Percentiles rank a stretch among this genome's conserved stretches.
These are phyloP conservation scores for Zaprionus lineosus DNA, from an alignment of 2,888 invertebrate genomes.

Conservation along the genomic window DNA sequence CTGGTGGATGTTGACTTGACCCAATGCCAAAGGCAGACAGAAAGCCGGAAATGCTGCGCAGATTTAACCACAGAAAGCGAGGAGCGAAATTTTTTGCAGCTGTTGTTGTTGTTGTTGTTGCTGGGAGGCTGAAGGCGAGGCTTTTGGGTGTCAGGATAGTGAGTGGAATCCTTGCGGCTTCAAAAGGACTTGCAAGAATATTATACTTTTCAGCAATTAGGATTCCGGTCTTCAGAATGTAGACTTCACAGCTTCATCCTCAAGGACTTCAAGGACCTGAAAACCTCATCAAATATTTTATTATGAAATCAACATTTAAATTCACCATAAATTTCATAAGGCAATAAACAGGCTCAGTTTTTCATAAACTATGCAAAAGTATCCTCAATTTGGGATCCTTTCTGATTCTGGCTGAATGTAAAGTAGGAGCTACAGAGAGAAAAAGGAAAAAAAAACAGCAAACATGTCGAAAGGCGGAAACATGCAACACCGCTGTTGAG, in stretches of 20 bases:
- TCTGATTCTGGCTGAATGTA: too few relatives aligned
- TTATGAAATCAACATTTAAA: background rate
- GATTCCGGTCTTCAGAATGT: background rate
- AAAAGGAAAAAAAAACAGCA: too few relatives aligned
- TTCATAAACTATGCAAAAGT: slow-evolving; percentile 46
- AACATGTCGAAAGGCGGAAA: slow-evolving; percentile 41
- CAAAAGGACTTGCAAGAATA: slow-evolving; percentile 55
- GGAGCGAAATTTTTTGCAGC: slow-evolving; percentile 33
- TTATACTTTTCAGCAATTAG: slow-evolving; percentile 27
- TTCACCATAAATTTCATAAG: slow-evolving; percentile 28
- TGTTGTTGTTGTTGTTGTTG: slow-evolving; percentile 24
- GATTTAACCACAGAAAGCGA: slow-evolving; percentile 11
- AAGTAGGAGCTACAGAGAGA: too few relatives aligned
- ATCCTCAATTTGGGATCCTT: slow-evolving; percentile 3
- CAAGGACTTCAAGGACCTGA: too few relatives aligned
- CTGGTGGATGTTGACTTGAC: too few relatives aligned
- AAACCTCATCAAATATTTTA: background rate
- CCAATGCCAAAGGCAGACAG: slow-evolving; percentile 37
- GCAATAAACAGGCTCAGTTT: slow-evolving; percentile 10
- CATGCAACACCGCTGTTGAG: slow-evolving; percentile 36
- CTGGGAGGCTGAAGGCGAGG: too few relatives aligned
- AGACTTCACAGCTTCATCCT: too few relatives aligned
- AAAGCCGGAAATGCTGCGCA: slow-evolving; percentile 27
- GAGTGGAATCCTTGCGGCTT: slow-evolving; percentile 45
- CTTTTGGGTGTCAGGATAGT: slow-evolving; percentile 53